Evolutionary conservation across 2,888 invertebrate genomes (phyloP).

Genomic region (Agrochola lychnidis): DNA sequence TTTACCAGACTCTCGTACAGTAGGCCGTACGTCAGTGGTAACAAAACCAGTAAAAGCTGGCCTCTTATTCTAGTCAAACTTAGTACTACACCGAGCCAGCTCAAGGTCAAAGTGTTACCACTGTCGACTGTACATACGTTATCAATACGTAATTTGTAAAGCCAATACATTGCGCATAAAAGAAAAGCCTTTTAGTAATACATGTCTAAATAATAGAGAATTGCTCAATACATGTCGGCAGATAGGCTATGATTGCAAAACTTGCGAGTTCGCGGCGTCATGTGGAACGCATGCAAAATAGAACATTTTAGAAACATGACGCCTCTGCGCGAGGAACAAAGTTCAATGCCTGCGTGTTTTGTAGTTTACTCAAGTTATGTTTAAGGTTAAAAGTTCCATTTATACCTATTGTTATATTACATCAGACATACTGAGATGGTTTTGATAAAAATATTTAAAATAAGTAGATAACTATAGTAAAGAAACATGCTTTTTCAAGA

Average conservation of each 20-base stretch:
- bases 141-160: constrained; percentile 33
- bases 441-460: not conserved
- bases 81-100: not conserved
- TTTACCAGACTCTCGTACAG: not conserved
- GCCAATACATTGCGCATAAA: constrained; percentile 32
- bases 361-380: constrained; percentile 24
- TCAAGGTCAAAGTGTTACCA: not conserved
- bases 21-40: not conserved
- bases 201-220: constrained; percentile 52
- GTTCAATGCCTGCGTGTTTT: constrained; percentile 50
- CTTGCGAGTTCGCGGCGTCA: constrained; percentile 64
- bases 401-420: not conserved
- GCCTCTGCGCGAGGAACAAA: constrained; percentile 46
- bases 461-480: not conserved
- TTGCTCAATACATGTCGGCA: constrained; percentile 50
- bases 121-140: not conserved
- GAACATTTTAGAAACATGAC: constrained; percentile 66
- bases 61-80: not conserved
- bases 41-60: not conserved
- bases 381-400: constrained; percentile 9
- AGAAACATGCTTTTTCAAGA: not conserved
- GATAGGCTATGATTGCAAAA: constrained; percentile 69
- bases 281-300: constrained; percentile 58
- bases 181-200: constrained; percentile 48
- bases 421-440: not conserved